These are phyloP conservation scores for Manis javanica DNA, from an alignment of 2,797 vertebrate genomes.

Conservation along the genomic window DNA sequence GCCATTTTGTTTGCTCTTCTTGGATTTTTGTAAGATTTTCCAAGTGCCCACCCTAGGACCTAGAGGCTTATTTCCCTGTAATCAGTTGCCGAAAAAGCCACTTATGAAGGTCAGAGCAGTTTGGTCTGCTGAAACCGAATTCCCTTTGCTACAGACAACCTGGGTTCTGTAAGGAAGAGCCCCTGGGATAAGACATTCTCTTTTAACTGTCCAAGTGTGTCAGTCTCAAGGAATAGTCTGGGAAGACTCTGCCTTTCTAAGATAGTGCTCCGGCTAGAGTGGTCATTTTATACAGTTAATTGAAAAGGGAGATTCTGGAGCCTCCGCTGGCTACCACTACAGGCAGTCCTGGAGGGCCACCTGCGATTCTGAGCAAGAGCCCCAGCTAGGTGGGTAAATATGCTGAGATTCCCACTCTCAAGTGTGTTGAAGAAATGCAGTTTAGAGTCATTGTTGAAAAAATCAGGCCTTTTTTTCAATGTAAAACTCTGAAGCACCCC, in stretches of 20 bases:
- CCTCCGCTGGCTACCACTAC: neutral
- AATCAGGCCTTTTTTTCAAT: neutral
- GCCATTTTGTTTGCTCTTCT: neutral
- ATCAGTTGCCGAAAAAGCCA: neutral
- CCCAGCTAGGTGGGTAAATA: neutral
- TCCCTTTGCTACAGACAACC: neutral
- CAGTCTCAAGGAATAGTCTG: neutral
- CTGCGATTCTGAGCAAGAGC: neutral
- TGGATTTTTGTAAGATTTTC: neutral
- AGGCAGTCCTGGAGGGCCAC: neutral
- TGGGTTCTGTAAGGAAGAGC: neutral
- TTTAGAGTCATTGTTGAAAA: neutral
- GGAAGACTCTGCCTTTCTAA: neutral
- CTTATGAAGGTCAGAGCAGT: neutral
- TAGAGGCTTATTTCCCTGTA: neutral
- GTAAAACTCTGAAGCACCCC: neutral
- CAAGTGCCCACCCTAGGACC: neutral
- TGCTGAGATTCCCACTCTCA: neutral
- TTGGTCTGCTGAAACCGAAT: neutral
- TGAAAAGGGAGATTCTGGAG: neutral
- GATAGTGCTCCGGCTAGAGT: neutral
- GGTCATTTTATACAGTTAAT: neutral
- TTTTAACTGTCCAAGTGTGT: neutral
- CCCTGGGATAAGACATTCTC: neutral
- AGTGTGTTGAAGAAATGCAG: neutral